Evolutionary conservation across 2,888 invertebrate species (phyloP).

Genomic region (Megamerina dolium): DNA sequence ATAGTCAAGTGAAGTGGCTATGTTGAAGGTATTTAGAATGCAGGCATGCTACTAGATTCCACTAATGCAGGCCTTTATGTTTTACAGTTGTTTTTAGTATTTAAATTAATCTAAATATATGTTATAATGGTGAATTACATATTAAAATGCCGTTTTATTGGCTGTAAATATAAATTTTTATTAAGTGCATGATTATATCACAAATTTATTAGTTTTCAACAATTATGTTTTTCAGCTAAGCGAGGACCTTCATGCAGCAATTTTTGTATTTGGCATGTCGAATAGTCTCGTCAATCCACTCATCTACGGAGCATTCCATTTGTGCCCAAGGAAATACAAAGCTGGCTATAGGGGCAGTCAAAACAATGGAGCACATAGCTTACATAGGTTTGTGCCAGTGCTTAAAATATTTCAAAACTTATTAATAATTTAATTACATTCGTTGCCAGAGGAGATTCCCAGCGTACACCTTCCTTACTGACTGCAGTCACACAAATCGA

Average conservation of each 20-base stretch:
- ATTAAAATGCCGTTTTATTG: too few relatives aligned
- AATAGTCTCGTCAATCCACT: slow-evolving; percentile 81
- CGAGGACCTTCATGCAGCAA: slow-evolving; percentile 63
- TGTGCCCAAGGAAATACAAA: slow-evolving; percentile 58
- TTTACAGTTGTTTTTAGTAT: too few relatives aligned
- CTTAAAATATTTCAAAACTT: background rate
- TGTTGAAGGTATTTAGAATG: too few relatives aligned
- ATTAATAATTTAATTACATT: background rate
- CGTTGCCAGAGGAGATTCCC: slow-evolving; percentile 45
- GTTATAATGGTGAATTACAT: too few relatives aligned
- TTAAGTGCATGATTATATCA: too few relatives aligned
- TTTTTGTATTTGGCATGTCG: slow-evolving; percentile 81
- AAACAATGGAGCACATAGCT: slow-evolving; percentile 39
- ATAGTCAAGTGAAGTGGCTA: too few relatives aligned
- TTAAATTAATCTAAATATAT: too few relatives aligned
- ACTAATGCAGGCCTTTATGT: too few relatives aligned
- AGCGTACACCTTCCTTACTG: slow-evolving; percentile 46
- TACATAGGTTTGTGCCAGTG: slow-evolving; percentile 44
- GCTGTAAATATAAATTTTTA: too few relatives aligned
- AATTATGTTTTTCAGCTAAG: slow-evolving; percentile 57
- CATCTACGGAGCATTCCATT: slow-evolving; percentile 83
- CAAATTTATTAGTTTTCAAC: too few relatives aligned
- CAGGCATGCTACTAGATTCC: too few relatives aligned
- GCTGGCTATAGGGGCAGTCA: slow-evolving; percentile 35
- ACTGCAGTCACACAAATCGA: slow-evolving; percentile 49